Conservation (phyloP, 2,113 vertebrate species). For the Eretmochelys imbricata region DNA sequence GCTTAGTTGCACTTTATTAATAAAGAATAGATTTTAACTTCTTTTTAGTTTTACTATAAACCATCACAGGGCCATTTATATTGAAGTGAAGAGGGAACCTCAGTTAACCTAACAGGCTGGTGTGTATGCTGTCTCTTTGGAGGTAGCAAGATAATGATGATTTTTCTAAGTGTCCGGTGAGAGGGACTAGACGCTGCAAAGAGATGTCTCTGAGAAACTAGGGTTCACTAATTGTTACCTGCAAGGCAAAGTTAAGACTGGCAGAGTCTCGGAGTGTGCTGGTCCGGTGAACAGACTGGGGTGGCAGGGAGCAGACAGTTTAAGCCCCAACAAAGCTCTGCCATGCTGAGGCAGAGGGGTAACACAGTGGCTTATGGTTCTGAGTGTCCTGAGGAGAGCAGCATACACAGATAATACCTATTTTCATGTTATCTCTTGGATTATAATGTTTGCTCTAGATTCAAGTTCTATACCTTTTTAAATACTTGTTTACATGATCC, state of each 20-base stretch:
- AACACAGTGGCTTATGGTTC: too few species aligned
- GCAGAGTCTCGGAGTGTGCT: not conserved
- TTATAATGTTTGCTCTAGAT: constrained; percentile 20
- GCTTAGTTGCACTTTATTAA: not conserved
- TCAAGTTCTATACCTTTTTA: constrained; percentile 13
- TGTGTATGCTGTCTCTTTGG: not conserved
- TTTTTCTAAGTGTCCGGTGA: not conserved
- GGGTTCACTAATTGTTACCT: not conserved
- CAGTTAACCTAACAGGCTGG: not conserved
- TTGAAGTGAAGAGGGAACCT: not conserved
- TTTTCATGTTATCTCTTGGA: constrained; percentile 14
- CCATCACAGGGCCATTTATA: not conserved
- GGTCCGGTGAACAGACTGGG: not conserved
- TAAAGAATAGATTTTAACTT: not conserved
- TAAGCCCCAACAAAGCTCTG: too few species aligned
- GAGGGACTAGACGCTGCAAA: not conserved
- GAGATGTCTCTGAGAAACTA: not conserved
- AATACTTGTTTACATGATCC: not conserved
- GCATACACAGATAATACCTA: not conserved
- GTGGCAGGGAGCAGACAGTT: too few species aligned
- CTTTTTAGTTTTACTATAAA: not conserved
- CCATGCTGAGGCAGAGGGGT: too few species aligned
- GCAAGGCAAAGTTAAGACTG: not conserved
- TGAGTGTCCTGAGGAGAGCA: not conserved
- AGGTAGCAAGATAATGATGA: not conserved